Evolutionary conservation across 2,888 invertebrate genomes (phyloP).

Genomic region (Leptopilina syphax): DNA sequence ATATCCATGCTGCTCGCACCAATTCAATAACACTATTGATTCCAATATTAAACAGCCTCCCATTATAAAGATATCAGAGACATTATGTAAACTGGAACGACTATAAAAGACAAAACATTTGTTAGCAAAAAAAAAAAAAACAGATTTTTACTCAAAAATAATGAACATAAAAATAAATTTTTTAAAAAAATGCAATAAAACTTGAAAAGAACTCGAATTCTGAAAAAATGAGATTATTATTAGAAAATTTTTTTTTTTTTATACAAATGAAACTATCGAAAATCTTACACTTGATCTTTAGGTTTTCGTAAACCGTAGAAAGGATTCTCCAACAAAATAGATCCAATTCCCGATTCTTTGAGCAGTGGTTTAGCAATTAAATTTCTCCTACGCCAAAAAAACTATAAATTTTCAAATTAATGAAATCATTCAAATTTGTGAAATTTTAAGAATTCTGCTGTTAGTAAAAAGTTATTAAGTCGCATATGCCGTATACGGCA

Average conservation of each 20-base stretch:
- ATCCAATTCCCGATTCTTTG: slow-evolving; percentile 92
- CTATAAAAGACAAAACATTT: slow-evolving; percentile 76
- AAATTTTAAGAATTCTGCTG: slow-evolving; percentile 45
- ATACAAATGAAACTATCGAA: not conserved
- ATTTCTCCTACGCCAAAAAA: slow-evolving; percentile 92
- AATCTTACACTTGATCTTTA: slow-evolving; percentile 87
- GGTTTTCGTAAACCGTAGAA: slow-evolving; percentile 95
- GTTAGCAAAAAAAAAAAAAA: not conserved
- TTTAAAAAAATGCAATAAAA: too few species aligned
- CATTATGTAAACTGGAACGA: slow-evolving; percentile 94
- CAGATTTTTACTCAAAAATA: not conserved
- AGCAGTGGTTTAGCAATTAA: slow-evolving; percentile 94
- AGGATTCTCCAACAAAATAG: slow-evolving; percentile 97
- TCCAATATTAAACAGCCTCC: slow-evolving; percentile 97
- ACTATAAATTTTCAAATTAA: slow-evolving; percentile 75
- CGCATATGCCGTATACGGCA: too few species aligned
- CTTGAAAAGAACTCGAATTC: too few species aligned
- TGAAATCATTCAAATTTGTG: slow-evolving; percentile 9
- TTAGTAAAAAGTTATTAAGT: too few species aligned
- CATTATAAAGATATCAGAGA: slow-evolving; percentile 99
- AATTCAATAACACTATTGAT: slow-evolving; percentile 92
- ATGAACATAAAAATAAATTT: too few species aligned
- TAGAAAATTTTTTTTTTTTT: too few species aligned
- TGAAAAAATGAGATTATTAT: too few species aligned
- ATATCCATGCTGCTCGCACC: slow-evolving; percentile 94